Base-by-base conservation (phyloP, 2,797 vertebrate genomes). In the Phalloptychus januarius region DNA sequence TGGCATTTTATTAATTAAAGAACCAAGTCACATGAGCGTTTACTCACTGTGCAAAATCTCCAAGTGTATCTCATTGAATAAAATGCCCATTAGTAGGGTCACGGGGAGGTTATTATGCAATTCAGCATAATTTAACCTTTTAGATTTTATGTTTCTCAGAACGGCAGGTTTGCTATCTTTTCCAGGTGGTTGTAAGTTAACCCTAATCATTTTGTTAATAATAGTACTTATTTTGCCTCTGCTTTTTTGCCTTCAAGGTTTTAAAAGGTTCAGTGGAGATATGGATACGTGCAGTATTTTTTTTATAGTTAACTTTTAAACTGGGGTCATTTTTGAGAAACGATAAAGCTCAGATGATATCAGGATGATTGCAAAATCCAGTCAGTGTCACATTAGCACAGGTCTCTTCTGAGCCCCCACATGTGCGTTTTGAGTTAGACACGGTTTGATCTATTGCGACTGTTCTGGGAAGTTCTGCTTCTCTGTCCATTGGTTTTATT, bases 401-500 rank as follows among this genome's bases (percentile, higher is more conserved):
- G 18, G 58, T 79, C 74, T n/a, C 8, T 6, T 28, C 8, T 6
- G 58, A 31, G 70, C 36, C 23, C 74, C 79, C 81, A 79, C 42
- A 7, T 80, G 67, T 83, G 85, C 36, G 75, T 90, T 87, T 91
- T 50, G 10, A 71, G 36, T 87, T 84, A 85, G 8, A 40, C 28
- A 42, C 33, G 2, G 40, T 63, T 79, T 71, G 54, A 88, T 81
- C 79, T 50, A 18, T 75, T 81, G 76, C 38, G 52, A 58, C 72
- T 31, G 44, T 44, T 80, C 36, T 25, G 76, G 79, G 77, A 86
- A 87, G 58, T 78, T 87, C 74, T 42, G 75, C 79, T 82, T 80
- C 65, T 76, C 76, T 78, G 65, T 76, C 79, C 80, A 42, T 86
- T 56, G 71, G 7, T 85, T 92, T 88, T 84, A 85, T 76, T 81